These are phyloP conservation scores for Coleophora deauratella DNA, from an alignment of 2,888 invertebrate species.

Conservation along the genomic window DNA sequence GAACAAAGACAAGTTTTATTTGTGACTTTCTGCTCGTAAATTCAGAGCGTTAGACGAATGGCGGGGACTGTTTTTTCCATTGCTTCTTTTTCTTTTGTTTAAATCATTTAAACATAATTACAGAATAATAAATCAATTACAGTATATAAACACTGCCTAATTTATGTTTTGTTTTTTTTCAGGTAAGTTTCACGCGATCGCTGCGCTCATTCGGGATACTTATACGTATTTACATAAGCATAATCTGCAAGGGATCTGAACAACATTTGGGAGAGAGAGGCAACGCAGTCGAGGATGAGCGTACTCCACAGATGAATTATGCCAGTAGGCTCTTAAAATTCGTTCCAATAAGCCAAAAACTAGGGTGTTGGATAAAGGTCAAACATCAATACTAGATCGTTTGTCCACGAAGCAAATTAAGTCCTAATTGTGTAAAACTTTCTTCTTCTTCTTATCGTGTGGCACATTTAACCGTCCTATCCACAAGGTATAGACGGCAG, in stretches of 20 bases:
- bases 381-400: too few species aligned
- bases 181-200: slow-evolving; percentile 19
- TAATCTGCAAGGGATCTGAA: too few species aligned
- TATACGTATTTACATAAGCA: too few species aligned
- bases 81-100: neutral
- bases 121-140: too few species aligned
- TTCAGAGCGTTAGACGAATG: neutral
- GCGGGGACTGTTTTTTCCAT: neutral
- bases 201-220: too few species aligned
- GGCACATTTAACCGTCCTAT: too few species aligned
- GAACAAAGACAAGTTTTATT: slow-evolving; percentile 27
- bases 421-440: too few species aligned
- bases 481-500: too few species aligned
- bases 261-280: neutral
- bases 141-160: slow-evolving; percentile 32
- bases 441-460: too few species aligned
- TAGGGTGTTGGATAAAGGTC: neutral
- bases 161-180: slow-evolving; percentile 15
- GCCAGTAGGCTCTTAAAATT: neutral
- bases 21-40: slow-evolving; percentile 18
- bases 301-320: too few species aligned
- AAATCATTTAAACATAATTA: too few species aligned
- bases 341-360: neutral
- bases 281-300: neutral
- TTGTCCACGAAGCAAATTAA: too few species aligned